Base-by-base conservation (phyloP, 1,140 invertebrate genomes). In the Euwallacea fornicatus region DNA sequence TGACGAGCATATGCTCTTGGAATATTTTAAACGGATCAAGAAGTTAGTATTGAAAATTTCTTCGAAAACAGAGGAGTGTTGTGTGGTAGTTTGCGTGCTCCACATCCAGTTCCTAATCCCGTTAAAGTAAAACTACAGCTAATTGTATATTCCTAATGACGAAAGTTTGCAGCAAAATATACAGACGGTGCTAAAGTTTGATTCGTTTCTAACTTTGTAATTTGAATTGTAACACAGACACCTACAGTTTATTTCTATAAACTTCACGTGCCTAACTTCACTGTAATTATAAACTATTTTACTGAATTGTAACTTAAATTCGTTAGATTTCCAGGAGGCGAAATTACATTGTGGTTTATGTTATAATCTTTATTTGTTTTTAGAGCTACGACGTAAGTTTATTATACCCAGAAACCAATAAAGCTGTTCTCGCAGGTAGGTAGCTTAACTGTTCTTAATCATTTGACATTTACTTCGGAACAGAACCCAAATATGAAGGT, bases 131-230 rank as follows among this genome's bases (percentile, higher is more conserved):
- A 50, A 50, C 46, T 50, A 50, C 46, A 13, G 75, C 76, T 75
- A 78, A 78, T 78, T 79, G 78, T 78, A 74, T 76, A 75, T 75
- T 76, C 75, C 71, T 78, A 78, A 78, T 78, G 77, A 78, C 77
- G 75, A 78, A 78, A 78, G 76, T 78, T 78, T 66, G 43, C 47
- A 63, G 66, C 65, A 75, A 77, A 77, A 77, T 78, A 76, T 77
- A 79, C 72, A 76, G 74, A 74, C 74, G 46, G 43, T 73, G 74
- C 73, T 74, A 79, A 78, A 79, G 78, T 79, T 79, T 79, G 78
- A 79, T 79, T 79, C 76, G 74, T 79, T 78, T 71, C 66, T 62
- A 78, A 76, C 75, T 78, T 76, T 73, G 71, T 78, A 77, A 77
- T 78, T 77, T 77, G 74, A 75, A 78, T 75, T 78, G 73, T 77